A percentile compares a stretch with the other conserved stretches of the same genome.
Conservation (phyloP, 2,888 invertebrate species). For the Aphidius colemani region DNA sequence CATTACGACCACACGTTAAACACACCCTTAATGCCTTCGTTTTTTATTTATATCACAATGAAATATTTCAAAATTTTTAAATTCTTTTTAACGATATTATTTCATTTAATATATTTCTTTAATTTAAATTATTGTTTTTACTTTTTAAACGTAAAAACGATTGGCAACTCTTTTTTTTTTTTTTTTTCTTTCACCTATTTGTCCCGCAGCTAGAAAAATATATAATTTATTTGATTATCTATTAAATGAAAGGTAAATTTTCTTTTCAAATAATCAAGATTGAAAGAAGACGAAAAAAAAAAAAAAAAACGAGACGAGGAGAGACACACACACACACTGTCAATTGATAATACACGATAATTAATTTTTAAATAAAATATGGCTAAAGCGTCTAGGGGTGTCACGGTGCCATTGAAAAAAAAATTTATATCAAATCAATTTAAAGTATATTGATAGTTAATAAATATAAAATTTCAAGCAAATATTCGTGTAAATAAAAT, state of each 20-base stretch:
- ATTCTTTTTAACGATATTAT: too few relatives aligned
- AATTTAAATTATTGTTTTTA: constrained; percentile 14
- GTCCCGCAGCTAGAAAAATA: constrained; percentile 50
- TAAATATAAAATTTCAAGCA: too few relatives aligned
- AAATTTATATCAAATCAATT: too few relatives aligned
- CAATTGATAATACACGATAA: not conserved
- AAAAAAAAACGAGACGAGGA: constrained; percentile 13
- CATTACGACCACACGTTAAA: constrained; percentile 41
- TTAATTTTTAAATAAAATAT: not conserved
- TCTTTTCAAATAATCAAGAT: not conserved
- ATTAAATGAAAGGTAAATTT: constrained; percentile 36
- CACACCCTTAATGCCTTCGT: constrained; percentile 45
- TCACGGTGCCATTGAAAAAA: not conserved
- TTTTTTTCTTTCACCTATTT: constrained; percentile 38
- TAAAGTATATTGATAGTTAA: too few relatives aligned
- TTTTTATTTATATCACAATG: constrained; percentile 46
- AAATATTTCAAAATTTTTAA: constrained; percentile 10
- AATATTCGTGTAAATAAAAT: too few relatives aligned
- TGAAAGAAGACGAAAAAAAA: not conserved
- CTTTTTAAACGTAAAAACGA: constrained; percentile 38
- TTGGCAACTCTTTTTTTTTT: constrained; percentile 42
- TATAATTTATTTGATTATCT: constrained; percentile 45
- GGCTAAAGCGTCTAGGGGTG: constrained; percentile 10
- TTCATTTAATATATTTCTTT: not conserved
- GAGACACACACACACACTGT: constrained; percentile 8